A percentile compares a stretch with the other conserved stretches of the same genome.
phyloP scores from a whole-genome alignment of 35 echinoderm and acorn worm species.

The Apostichopus parvimensis region DNA sequence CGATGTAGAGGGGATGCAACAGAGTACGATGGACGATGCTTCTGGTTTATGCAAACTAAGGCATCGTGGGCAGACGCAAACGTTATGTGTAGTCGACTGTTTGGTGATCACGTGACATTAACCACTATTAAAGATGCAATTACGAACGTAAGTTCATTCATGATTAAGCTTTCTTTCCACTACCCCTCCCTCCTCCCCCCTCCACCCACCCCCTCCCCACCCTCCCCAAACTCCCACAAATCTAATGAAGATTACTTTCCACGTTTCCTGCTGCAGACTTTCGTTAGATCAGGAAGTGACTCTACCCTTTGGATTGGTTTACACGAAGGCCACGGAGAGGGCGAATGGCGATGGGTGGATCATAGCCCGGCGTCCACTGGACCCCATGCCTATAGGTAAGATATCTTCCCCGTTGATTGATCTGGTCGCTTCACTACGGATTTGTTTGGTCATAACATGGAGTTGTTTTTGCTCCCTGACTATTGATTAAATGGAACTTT shows the following conservation, averaged over 20 bases:
- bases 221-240: no score
- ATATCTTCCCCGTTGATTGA: no score
- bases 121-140: background rate
- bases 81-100: background rate
- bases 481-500: no score
- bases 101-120: conserved; percentile 41
- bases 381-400: background rate
- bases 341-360: conserved; percentile 25
- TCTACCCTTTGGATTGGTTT: conserved; percentile 41
- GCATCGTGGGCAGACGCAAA: conserved; percentile 7
- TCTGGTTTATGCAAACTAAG: conserved; percentile 24
- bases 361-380: background rate
- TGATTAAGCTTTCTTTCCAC: no score
- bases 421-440: no score
- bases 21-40: conserved; percentile 9
- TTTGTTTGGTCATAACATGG: no score
- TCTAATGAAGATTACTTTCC: no score
- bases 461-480: no score
- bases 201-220: no score
- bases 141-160: conserved; percentile 11
- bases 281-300: background rate
- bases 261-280: conserved; percentile 3
- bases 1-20: background rate
- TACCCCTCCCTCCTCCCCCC: no score
- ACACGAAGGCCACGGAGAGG: conserved; percentile 41